Evolutionary conservation across 2,888 invertebrate species (phyloP), one percentile per base, ranked within the genome.

Genomic region (Torymus auratus): DNA sequence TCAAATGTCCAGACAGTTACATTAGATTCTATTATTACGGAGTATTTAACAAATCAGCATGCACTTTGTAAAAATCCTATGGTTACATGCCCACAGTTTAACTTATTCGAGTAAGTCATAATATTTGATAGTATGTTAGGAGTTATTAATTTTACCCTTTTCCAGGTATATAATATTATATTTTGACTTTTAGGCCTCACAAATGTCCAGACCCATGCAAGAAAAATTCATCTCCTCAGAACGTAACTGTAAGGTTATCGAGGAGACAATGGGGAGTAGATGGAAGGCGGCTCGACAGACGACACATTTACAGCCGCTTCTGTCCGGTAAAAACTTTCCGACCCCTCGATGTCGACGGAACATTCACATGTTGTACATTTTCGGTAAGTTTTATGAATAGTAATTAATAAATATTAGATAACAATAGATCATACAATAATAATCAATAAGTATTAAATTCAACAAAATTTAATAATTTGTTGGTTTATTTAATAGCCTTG

Each of bases 21-120:
- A 0, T 92, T 99, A 28, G 96, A 98, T 91, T 96, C 96, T 62
- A 98, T 99, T 87, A 97, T 99, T 83, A 98, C 97, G 0, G 98
- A 99, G 91, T 99, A 99, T 92, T 93, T 99, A 73, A 96, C 98
- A 86, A 98, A 98, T 92, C 99, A 99, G 91, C 99, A 99, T 92
- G 96, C 98, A n/a, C 92, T 97, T 10, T 99, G 99, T 92, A 97
- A 96, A 92, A 98, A 99, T 91, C 99, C 99, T 0, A 98, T 99
- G 92, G 96, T 97, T 53, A 98, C 98, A 0, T 99, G 99, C 91
- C 99, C 99, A 0, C 97, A 97, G 89, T 99, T 99, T 89, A 97
- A 98, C 90, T 92, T 99, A 56, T 97, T 98, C 88, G 94, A 94
- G 95, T 96, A 89, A 93, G 95, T 93, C 76, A 1, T 17, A 2